A percentile compares a stretch with the other conserved stretches of the same genome.
Conservation (phyloP, 2,113 vertebrate genomes). For the Pica pica region DNA sequence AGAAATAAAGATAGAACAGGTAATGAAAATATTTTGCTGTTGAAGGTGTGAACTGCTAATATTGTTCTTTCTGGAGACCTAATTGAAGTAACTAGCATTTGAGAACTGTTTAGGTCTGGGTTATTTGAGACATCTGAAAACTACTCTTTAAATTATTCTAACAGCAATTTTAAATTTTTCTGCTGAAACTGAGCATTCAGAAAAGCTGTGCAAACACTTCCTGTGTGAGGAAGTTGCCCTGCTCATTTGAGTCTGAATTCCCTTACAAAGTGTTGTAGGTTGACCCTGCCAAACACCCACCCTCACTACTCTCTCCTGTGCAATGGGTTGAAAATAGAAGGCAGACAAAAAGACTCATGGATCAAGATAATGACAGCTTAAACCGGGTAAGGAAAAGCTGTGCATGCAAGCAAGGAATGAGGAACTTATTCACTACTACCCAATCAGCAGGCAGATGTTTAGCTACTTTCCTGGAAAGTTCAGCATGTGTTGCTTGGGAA, state of each 20-base stretch:
- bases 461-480: neutral
- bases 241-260: neutral
- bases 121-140: neutral
- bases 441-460: neutral
- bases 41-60: neutral
- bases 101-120: neutral
- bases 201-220: neutral
- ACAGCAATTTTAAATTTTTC: neutral
- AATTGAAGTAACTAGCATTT: neutral
- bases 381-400: neutral
- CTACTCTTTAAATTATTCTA: neutral
- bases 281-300: neutral
- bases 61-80: neutral
- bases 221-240: neutral
- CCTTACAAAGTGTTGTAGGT: neutral
- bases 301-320: neutral
- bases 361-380: neutral
- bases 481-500: neutral
- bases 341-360: neutral
- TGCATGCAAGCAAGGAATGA: neutral
- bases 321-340: neutral
- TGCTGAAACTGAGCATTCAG: neutral
- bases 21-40: neutral
- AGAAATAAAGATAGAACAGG: neutral
- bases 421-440: neutral